Evolutionary conservation across 2,797 vertebrate species (phyloP).

Genomic region (Spinus pinus): DNA sequence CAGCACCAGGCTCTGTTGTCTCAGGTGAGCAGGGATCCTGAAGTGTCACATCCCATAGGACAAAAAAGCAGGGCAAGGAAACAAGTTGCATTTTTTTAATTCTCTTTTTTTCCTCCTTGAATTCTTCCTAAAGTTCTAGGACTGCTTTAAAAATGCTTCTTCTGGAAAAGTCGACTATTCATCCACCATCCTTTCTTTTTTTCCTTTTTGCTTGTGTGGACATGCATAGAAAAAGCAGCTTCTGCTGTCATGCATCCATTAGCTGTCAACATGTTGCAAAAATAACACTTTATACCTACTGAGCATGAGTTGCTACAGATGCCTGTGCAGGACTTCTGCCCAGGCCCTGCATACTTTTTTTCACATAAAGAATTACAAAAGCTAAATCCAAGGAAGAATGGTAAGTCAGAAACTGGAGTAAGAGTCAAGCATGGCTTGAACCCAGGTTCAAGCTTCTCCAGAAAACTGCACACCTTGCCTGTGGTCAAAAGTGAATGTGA

Average conservation of each 20-base stretch:
- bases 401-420: not conserved
- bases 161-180: not conserved
- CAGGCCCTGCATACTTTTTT: not conserved
- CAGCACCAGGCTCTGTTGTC: slow-evolving; percentile 59
- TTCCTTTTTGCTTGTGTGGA: not conserved
- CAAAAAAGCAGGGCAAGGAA: not conserved
- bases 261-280: not conserved
- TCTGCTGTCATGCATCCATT: not conserved
- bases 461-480: not conserved
- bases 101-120: not conserved
- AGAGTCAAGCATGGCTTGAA: not conserved
- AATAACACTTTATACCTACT: not conserved
- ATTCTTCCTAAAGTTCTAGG: not conserved
- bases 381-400: not conserved
- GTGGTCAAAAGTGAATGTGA: slow-evolving; percentile 39
- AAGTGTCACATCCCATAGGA: slow-evolving; percentile 11
- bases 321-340: not conserved
- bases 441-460: not conserved
- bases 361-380: not conserved
- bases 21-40: slow-evolving; percentile 55
- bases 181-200: not conserved
- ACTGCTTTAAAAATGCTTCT: not conserved
- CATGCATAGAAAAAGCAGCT: not conserved
- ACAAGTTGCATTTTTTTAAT: not conserved
- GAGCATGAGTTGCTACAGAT: not conserved